Conservation (phyloP, 2,797 vertebrate species). For the Toxotes lorentzi region DNA sequence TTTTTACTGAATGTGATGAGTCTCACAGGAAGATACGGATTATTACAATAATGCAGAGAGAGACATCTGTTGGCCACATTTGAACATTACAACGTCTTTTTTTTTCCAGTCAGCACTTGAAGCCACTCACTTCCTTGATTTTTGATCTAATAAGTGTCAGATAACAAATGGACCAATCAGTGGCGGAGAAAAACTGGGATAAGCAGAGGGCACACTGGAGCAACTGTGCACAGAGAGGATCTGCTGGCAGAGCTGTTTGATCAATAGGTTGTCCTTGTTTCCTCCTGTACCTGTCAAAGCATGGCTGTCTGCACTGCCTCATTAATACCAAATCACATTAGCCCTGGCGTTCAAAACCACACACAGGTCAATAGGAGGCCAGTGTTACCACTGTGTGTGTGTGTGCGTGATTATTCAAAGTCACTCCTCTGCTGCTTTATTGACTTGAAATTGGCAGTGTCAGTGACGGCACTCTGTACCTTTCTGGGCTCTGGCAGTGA, state of each 20-base stretch:
- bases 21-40: not conserved
- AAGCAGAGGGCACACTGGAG: conserved; percentile 33
- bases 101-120: conserved; percentile 5
- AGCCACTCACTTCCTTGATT: conserved; percentile 16
- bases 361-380: conserved; percentile 69
- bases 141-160: conserved; percentile 50
- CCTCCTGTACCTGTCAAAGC: conserved; percentile 62
- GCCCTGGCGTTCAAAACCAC: conserved; percentile 50
- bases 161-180: conserved; percentile 46
- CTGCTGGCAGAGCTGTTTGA: conserved; percentile 55
- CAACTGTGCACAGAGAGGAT: conserved; percentile 42
- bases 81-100: conserved; percentile 52
- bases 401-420: conserved; percentile 38
- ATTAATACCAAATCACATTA: conserved; percentile 72
- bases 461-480: conserved; percentile 79
- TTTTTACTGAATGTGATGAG: conserved; percentile 6
- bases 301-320: conserved; percentile 54
- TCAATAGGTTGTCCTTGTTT: conserved; percentile 77
- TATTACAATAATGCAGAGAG: conserved; percentile 38
- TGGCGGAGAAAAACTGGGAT: conserved; percentile 21
- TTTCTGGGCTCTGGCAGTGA: conserved; percentile 96
- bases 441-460: conserved; percentile 42
- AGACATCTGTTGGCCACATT: conserved; percentile 69
- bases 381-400: conserved; percentile 21
- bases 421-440: conserved; percentile 44